Evolutionary conservation across 2,888 invertebrate genomes (phyloP).

Genomic region (Trichacis sp.): DNA sequence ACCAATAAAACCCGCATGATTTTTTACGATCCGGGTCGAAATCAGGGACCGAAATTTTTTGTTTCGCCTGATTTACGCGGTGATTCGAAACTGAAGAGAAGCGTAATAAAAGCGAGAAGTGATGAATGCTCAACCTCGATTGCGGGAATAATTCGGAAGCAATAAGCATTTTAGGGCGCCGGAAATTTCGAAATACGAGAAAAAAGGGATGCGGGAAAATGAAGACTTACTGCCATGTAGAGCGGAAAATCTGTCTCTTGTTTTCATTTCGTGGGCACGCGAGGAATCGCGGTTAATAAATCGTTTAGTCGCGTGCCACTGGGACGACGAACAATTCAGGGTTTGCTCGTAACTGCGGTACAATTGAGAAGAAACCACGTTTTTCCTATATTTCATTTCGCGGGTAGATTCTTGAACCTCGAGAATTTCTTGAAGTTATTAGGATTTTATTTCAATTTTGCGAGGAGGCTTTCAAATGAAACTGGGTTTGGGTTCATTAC

Average conservation of each 20-base stretch:
- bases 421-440: too few relatives aligned
- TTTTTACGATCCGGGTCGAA: not conserved
- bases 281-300: constrained; percentile 47
- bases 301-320: constrained; percentile 44
- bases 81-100: not conserved
- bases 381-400: not conserved
- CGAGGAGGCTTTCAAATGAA: too few relatives aligned
- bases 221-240: constrained; percentile 1
- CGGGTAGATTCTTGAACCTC: not conserved
- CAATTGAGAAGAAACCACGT: not conserved
- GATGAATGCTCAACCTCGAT: not conserved
- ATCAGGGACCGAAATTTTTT: not conserved
- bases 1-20: not conserved
- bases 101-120: not conserved
- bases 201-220: not conserved
- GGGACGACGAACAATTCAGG: not conserved
- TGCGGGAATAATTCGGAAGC: not conserved
- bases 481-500: too few relatives aligned
- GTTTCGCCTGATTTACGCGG: not conserved
- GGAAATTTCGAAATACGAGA: not conserved
- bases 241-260: constrained; percentile 1
- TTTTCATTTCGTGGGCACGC: constrained; percentile 39
- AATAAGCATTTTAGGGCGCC: not conserved
- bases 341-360: not conserved
- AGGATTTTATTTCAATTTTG: too few relatives aligned